These are phyloP conservation scores for Macaria notata DNA, from an alignment of 2,888 invertebrate genomes.

Conservation along the genomic window DNA sequence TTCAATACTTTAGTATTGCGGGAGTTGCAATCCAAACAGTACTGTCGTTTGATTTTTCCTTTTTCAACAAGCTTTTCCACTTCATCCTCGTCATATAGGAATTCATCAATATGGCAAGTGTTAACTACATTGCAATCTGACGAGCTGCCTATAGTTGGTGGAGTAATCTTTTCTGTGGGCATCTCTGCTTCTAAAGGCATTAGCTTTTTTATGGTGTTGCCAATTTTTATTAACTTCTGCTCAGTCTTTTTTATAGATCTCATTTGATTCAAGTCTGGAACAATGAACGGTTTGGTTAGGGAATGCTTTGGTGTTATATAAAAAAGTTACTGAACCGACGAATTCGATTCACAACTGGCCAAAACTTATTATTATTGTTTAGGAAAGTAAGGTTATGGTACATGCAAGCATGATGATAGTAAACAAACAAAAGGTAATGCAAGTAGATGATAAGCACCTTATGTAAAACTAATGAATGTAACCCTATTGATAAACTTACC, in stretches of 20 bases:
- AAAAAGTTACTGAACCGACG: no score
- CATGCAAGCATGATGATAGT: no score
- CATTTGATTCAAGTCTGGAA: constrained; percentile 59
- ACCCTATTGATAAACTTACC: constrained; percentile 39
- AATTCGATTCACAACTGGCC: no score
- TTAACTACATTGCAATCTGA: constrained; percentile 78
- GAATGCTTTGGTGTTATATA: no score
- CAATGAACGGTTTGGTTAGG: background rate
- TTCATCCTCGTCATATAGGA: constrained; percentile 85
- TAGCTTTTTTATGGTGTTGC: constrained; percentile 57
- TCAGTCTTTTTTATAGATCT: constrained; percentile 50
- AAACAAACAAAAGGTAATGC: no score
- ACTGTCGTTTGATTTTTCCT: constrained; percentile 60
- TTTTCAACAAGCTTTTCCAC: constrained; percentile 70
- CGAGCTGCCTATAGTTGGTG: constrained; percentile 70
- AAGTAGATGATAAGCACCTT: background rate
- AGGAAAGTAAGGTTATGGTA: no score
- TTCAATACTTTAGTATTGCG: constrained; percentile 63
- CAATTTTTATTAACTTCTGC: constrained; percentile 57
- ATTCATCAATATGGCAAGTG: constrained; percentile 86
- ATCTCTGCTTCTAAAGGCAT: constrained; percentile 69
- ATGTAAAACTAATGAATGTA: no score
- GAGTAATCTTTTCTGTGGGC: constrained; percentile 62
- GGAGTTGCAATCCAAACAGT: constrained; percentile 66
- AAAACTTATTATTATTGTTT: no score